phyloP scores from a whole-genome alignment of 2,797 vertebrate species.

The Cyclura pinguis region DNA sequence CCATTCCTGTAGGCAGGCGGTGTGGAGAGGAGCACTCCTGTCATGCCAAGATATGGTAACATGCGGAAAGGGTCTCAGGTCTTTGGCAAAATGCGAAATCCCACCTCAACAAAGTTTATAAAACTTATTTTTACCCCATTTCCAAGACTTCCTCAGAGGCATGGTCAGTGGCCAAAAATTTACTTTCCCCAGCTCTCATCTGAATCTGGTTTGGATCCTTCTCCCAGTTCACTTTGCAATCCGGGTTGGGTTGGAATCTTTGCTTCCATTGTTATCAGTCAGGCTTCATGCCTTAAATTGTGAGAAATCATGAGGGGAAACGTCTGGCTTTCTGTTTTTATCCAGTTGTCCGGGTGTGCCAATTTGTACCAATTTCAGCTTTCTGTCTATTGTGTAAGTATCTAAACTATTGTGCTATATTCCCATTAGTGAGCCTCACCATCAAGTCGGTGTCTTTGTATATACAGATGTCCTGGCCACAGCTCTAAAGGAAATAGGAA shows the following conservation, averaged over 20 bases:
- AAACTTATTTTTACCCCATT: too few relatives aligned
- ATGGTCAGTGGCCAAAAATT: neutral
- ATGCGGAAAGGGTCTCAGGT: too few relatives aligned
- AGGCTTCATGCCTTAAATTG: neutral
- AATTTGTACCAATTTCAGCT: neutral
- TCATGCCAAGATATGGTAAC: too few relatives aligned
- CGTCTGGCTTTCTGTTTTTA: neutral
- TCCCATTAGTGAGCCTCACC: neutral
- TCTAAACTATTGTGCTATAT: too few relatives aligned
- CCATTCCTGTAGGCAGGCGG: too few relatives aligned
- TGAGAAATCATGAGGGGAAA: neutral
- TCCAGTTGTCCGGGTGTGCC: neutral
- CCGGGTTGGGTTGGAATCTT: neutral
- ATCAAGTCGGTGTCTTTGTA: neutral
- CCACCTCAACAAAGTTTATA: too few relatives aligned
- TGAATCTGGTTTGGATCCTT: neutral
- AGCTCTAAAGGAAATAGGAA: conserved; percentile 3
- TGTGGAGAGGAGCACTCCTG: too few relatives aligned
- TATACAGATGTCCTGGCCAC: neutral
- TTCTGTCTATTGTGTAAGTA: neutral
- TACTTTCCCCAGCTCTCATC: neutral
- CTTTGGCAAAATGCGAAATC: too few relatives aligned
- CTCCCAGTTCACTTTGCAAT: neutral
- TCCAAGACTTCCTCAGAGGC: too few relatives aligned
- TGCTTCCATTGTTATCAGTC: neutral